Base-by-base conservation (phyloP, 1,140 invertebrate species). In the Drosophila tropicalis region DNA sequence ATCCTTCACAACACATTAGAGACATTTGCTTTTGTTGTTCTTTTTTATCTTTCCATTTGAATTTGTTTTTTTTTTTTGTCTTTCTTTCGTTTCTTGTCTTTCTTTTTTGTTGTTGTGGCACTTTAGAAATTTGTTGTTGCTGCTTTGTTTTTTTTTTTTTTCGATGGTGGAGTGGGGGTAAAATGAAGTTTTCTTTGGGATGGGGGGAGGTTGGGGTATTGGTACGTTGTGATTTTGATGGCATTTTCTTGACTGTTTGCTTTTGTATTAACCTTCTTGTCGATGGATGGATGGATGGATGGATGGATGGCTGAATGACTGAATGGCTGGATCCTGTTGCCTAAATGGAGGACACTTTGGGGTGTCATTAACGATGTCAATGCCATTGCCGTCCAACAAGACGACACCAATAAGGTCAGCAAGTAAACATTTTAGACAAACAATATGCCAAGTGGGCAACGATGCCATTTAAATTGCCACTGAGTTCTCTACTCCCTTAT, bases 301-400 rank as follows among this genome's bases (percentile, higher is more conserved):
- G 65, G 44, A 12, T 17, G 47, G 9, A 55, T 51, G 34, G 44
- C 6, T 39, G 36, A 9, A 39, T 39, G 36, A 9, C 25, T 65
- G 57, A 9, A 39, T 39, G 36, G 36, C 25, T 65, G 57, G 60
- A 60, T 63, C 63, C 32, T 64, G 60, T 51, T 44, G 76, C 69
- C 76, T 70, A 76, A 86, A 86, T 87, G 83, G 83, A 87, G 83
- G 67, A 87, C 72, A 80, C 83, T 86, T 83, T 51, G 63, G 78
- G 79, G 79, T 81, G 80, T 82, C 83, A 87, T 86, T 86, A 86
- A 87, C 79, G 83, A 87, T 86, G 83, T 83, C 83, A 86, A 86
- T 86, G 83, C 60, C 54, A 32, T 54, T 29, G 32, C n/a, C 55
- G 67, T 63, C 61, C 70, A 66, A 72, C 32, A 72, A 39, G 56